Evolutionary conservation across 2,113 vertebrate genomes (phyloP), one percentile per base, ranked within the genome.

Genomic region (Corynorhinus townsendii): DNA sequence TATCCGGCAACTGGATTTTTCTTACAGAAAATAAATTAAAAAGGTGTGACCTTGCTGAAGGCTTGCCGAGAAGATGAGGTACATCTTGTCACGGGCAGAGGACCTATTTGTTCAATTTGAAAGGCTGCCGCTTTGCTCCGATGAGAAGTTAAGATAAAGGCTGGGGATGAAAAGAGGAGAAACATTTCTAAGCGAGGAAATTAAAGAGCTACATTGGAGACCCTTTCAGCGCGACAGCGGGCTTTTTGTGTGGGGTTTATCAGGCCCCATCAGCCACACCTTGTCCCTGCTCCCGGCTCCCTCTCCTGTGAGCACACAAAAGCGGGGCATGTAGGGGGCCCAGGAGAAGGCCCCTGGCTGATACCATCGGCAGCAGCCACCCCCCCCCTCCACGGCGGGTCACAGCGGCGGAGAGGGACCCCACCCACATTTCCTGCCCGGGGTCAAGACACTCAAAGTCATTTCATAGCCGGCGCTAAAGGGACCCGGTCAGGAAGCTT

Each of bases 11-110:
- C 98, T 98, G 98, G 97, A 98, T 98, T 98, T 98, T 98, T 97
- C 98, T 98, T 98, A 98, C 98, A 98, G 98, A 99, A 99, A 99
- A 99, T 99, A 99, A 99, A 99, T 99, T 98, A 99, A 99, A 99
- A 99, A 99, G 99, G 98, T 99, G 98, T 99, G 99, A 99, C 99
- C 99, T 99, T 99, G 99, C 99, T 99, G 98, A 99, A 98, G 98
- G 98, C 99, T 99, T 98, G 98, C 98, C 98, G 99, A 98, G 99
- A 99, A 99, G 99, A 99, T 99, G 99, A 99, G 99, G 99, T 99
- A 99, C 99, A 99, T 99, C 98, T 99, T 99, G 99, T 99, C 98
- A 98, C 98, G 95, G 98, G 98, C 98, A 98, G 98, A 99, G 99
- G 98, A 98, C 98, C 98, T 98, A 99, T 99, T 99, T 99, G 99